Base-by-base conservation (phyloP, 2,797 vertebrate species). In the Orientallactaga sibirica region DNA sequence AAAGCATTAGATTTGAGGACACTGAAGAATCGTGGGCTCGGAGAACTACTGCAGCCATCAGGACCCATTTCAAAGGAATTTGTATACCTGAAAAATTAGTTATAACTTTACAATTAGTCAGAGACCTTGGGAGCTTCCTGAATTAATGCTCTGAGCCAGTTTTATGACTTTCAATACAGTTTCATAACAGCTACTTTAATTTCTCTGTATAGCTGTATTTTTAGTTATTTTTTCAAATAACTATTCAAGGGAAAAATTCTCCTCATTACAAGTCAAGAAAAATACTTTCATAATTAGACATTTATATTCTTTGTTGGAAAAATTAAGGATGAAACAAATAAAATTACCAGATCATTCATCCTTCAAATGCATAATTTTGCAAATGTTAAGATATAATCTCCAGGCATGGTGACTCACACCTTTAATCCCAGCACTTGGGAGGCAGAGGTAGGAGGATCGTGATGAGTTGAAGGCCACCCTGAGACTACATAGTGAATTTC, bases 201-300 rank as follows among this genome's bases (percentile, higher is more conserved):
- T 58, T 89, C 33, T 79, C 48, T 64, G 12, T 19, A 55, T 48
- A 14, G n/a, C 7, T 87, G 16, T 58, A 33, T 83, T 70, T 68
- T 76, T 61, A 58, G 27, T 52, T 27, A 64, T 87, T n/a, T 94
- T 87, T 83, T 43, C 66, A 61, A 80, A 80, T 55, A 74, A 85
- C 73, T 55, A 78, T 52, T 79, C 61, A 64, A 61, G 25, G 84
- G 9, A 7, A 87, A 92, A 74, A 37, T 75, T 18, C 27, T 91
- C 15, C 3, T 75, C 7, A 61, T 62, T 11, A 43, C 70, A 83
- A 93, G 68, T 90, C 52, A 67, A 84, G n/a, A 3, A 68, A 41
- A 78, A 68, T 0, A 83, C 74, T 78, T 86, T 93, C 55, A 86
- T 89, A 82, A 64, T 64, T 70, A 82, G 22, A 89, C 24, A 0